A percentile compares a stretch with the other conserved stretches of the same genome.
phyloP scores from a whole-genome alignment of 2,113 vertebrate species.

The Myrmecophaga tridactyla region DNA sequence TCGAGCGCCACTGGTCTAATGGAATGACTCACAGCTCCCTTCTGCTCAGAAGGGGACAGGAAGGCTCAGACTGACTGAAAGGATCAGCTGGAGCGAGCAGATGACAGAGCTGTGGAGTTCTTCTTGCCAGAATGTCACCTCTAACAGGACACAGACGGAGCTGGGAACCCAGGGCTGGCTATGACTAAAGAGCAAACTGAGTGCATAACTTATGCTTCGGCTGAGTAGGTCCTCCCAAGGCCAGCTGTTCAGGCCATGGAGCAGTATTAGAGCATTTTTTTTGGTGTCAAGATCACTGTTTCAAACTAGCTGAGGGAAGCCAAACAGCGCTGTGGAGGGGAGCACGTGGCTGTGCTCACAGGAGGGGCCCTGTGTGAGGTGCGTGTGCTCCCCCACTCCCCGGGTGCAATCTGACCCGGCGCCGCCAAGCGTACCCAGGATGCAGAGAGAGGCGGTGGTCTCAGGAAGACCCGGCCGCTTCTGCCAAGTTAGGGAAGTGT shows the following conservation, averaged over 20 bases:
- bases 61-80: background rate
- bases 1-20: background rate
- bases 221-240: background rate
- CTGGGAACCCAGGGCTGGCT: background rate
- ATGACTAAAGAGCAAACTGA: conserved; percentile 16
- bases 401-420: background rate
- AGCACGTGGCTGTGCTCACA: conserved; percentile 32
- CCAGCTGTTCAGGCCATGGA: background rate
- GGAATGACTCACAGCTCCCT: background rate
- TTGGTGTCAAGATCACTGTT: conserved; percentile 53
- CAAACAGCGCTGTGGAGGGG: background rate
- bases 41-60: background rate
- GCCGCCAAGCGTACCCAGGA: no score
- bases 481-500: background rate
- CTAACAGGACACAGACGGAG: conserved; percentile 12
- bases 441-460: no score
- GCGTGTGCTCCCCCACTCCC: background rate
- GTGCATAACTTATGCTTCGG: background rate
- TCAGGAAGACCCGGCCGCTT: background rate
- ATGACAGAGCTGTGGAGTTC: background rate
- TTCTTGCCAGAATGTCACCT: background rate
- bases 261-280: conserved; percentile 36
- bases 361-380: background rate
- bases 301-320: conserved; percentile 51
- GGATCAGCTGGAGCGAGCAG: background rate